Conservation (phyloP, 2,113 vertebrate genomes). For the Clarias gariepinus region DNA sequence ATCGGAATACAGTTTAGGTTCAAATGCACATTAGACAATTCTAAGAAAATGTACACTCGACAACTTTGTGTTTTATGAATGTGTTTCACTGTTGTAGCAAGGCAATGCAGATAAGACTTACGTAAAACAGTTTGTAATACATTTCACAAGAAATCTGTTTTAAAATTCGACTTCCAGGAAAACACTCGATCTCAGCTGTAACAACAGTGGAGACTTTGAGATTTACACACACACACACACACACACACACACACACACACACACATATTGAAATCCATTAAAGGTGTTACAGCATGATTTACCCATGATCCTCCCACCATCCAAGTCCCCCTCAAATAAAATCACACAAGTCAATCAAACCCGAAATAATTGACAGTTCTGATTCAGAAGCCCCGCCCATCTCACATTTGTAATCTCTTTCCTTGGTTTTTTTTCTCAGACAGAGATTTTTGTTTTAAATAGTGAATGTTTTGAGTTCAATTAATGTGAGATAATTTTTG, state of each 20-base stretch:
- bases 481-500: neutral
- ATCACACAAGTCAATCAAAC: neutral
- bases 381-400: neutral
- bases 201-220: neutral
- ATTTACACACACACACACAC: neutral
- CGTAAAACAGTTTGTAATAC: neutral
- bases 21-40: neutral
- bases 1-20: constrained; percentile 1
- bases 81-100: neutral
- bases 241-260: neutral
- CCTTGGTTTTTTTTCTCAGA: neutral
- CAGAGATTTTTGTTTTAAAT: neutral
- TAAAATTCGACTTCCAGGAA: neutral
- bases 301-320: neutral
- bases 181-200: neutral
- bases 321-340: neutral
- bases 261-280: neutral
- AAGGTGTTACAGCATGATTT: neutral
- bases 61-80: neutral
- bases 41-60: neutral
- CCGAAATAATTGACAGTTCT: neutral
- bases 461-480: neutral
- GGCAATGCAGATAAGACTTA: neutral
- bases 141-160: constrained; percentile 8
- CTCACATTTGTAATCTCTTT: neutral